A percentile compares a stretch with the other conserved stretches of the same genome.
phyloP scores from a whole-genome alignment of 2,113 vertebrate genomes.

The Actenoides lindsayi region DNA sequence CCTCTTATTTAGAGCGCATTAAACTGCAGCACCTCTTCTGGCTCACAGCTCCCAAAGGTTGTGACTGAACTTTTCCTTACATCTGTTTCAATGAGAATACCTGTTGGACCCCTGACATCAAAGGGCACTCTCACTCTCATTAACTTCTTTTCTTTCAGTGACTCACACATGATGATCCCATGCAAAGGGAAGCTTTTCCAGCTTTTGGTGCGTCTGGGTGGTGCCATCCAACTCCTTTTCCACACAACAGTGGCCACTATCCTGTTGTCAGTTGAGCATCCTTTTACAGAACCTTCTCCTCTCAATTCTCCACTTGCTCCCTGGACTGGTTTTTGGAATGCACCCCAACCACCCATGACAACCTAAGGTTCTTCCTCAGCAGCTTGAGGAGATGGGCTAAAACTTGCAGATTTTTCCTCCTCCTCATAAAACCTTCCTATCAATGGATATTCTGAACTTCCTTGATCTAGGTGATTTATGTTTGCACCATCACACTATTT shows the following conservation, averaged over 20 bases:
- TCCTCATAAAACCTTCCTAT: neutral
- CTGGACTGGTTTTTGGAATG: neutral
- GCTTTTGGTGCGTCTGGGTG: neutral
- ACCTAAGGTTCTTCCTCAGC: neutral
- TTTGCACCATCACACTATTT: neutral
- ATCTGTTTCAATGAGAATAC: neutral
- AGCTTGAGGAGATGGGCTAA: neutral
- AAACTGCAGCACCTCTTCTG: neutral
- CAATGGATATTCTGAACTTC: neutral
- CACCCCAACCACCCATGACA: neutral
- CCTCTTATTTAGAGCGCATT: neutral
- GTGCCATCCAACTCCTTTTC: neutral
- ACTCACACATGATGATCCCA: fast-evolving
- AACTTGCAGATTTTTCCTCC: neutral
- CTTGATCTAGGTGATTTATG: neutral
- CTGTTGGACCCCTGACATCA: neutral
- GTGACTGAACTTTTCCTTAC: neutral
- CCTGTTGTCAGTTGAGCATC: neutral
- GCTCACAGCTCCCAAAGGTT: neutral
- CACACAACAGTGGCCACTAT: neutral
- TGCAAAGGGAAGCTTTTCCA: neutral
- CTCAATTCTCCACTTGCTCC: neutral
- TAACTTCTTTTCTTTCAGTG: neutral
- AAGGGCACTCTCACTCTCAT: neutral
- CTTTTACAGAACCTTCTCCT: neutral